These are phyloP conservation scores for Cylloceria caligata DNA, from an alignment of 2,888 invertebrate genomes.

Conservation along the genomic window DNA sequence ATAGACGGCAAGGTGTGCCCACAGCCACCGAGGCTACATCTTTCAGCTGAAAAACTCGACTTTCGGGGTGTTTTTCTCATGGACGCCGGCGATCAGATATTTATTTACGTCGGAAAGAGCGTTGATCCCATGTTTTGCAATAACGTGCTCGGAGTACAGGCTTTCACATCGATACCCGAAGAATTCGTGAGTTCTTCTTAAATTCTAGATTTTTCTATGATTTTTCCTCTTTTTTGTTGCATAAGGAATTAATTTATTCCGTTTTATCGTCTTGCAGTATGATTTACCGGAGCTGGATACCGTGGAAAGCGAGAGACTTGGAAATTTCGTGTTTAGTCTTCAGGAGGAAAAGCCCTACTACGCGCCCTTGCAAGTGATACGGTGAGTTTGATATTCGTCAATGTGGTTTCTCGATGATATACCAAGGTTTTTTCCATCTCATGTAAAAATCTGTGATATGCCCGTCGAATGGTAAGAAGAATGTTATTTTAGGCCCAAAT, in stretches of 20 bases:
- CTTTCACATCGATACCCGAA: slow-evolving; percentile 91
- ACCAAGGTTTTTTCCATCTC: neutral
- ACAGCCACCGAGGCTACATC: slow-evolving; percentile 92
- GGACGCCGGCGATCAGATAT: slow-evolving; percentile 93
- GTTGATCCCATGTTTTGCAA: slow-evolving; percentile 91
- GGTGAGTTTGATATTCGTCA: slow-evolving; percentile 85
- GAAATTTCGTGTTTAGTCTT: slow-evolving; percentile 92
- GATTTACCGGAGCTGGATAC: slow-evolving; percentile 92
- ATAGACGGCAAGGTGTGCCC: slow-evolving; percentile 85
- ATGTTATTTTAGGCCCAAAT: neutral
- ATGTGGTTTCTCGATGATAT: neutral
- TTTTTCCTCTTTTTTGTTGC: neutral
- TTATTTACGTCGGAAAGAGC: slow-evolving; percentile 93
- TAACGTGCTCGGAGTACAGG: slow-evolving; percentile 91
- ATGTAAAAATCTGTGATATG: neutral
- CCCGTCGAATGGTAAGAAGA: neutral
- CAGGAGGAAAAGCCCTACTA: slow-evolving; percentile 94
- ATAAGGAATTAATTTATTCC: neutral
- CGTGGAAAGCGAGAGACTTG: slow-evolving; percentile 90
- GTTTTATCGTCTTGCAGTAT: slow-evolving; percentile 85
- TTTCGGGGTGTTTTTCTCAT: slow-evolving; percentile 95
- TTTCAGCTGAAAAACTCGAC: slow-evolving; percentile 94
- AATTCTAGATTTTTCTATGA: slow-evolving; percentile 16
- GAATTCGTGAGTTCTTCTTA: slow-evolving; percentile 85
- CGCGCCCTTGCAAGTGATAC: slow-evolving; percentile 92